A percentile compares a stretch with the other conserved stretches of the same genome.
phyloP scores from a whole-genome alignment of 2,113 vertebrate genomes.

The Struthidea cinerea region DNA sequence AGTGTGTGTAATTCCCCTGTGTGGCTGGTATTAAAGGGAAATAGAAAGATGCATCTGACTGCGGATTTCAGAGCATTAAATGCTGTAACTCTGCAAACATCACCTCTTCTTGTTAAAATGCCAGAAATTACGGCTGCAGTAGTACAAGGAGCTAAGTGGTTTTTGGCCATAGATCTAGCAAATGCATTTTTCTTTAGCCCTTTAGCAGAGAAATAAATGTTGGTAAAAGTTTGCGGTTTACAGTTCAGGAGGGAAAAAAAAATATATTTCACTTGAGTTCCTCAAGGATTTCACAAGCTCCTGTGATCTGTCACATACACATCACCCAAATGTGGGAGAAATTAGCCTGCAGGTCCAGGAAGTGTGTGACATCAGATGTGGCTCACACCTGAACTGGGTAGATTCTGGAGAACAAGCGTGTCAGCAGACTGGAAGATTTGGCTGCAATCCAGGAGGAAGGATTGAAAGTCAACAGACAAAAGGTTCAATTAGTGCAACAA shows the following conservation, averaged over 20 bases:
- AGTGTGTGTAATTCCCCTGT: conserved; percentile 9
- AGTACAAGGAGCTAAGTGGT: neutral
- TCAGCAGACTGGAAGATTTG: neutral
- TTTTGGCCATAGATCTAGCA: conserved; percentile 4
- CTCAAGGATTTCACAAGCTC: neutral
- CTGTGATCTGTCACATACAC: neutral
- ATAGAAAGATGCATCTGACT: conserved; percentile 45
- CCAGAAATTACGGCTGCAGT: conserved; percentile 18
- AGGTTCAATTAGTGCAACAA: conserved; percentile 45
- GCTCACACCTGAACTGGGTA: neutral
- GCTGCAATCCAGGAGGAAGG: neutral
- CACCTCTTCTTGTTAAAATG: conserved; percentile 31
- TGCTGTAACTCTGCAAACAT: conserved; percentile 32
- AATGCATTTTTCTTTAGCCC: neutral
- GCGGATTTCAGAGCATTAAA: conserved; percentile 18
- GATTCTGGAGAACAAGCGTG: neutral
- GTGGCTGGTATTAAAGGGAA: conserved; percentile 5
- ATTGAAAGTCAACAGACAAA: conserved; percentile 28
- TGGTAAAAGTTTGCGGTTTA: neutral
- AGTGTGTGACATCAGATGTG: neutral
- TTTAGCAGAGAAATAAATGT: neutral
- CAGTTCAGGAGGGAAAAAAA: neutral
- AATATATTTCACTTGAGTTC: neutral
- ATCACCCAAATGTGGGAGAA: neutral
- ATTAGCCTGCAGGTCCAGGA: neutral